Conservation (phyloP, 2,113 vertebrate species). For the Myodes glareolus region DNA sequence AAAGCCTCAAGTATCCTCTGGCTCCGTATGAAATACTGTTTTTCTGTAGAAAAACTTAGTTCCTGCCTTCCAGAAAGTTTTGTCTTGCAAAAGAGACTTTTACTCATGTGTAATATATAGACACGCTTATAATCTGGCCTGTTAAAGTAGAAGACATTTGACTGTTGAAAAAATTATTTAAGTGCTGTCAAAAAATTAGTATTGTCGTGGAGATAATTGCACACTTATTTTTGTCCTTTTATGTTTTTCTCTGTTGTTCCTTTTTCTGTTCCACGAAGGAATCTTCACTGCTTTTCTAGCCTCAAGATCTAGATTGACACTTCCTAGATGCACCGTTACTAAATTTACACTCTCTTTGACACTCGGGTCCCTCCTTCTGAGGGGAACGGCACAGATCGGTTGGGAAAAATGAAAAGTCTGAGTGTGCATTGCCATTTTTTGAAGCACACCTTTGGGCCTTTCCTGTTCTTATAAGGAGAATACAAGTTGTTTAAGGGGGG, state of each 20-base stretch:
- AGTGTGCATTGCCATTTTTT: conserved; percentile 7
- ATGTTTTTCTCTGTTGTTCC: background rate
- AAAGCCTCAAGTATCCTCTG: background rate
- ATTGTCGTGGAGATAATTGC: background rate
- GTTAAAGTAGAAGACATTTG: background rate
- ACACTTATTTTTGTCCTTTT: conserved; percentile 20
- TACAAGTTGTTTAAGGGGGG: conserved; percentile 40
- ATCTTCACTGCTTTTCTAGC: conserved; percentile 43
- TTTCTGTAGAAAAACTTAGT: background rate
- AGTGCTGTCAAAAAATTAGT: background rate
- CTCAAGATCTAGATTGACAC: conserved; percentile 37
- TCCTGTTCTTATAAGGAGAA: background rate
- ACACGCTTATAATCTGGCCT: background rate
- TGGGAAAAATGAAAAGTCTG: conserved; percentile 53
- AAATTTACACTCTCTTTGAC: conserved; percentile 33
- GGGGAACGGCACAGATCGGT: conserved; percentile 4
- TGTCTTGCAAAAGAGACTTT: background rate
- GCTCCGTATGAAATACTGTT: background rate
- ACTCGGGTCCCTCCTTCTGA: background rate
- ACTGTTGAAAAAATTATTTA: background rate
- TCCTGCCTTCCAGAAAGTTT: background rate
- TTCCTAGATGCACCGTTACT: conserved; percentile 40
- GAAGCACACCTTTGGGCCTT: conserved; percentile 29
- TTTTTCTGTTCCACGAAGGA: background rate
- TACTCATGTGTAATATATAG: background rate